Conservation (phyloP, 1,140 invertebrate genomes). For the Bombus sylvicola region DNA sequence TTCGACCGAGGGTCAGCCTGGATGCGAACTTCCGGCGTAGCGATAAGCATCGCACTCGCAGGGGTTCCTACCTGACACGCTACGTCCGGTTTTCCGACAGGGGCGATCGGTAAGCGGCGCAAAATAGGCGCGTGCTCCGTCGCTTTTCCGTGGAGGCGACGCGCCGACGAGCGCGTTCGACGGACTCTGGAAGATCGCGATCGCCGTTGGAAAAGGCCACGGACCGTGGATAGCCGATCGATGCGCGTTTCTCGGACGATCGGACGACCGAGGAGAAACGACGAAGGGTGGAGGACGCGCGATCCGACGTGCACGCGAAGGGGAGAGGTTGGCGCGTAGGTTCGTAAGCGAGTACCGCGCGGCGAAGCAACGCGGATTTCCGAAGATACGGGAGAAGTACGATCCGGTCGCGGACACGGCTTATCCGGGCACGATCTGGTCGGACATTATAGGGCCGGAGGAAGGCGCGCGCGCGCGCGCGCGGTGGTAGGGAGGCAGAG, state of each 20-base stretch:
- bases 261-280: too few relatives aligned
- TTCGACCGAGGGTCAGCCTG: neutral
- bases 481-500: constrained; percentile 15
- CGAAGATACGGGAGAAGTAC: constrained; percentile 63
- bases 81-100: constrained; percentile 38
- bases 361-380: constrained; percentile 49
- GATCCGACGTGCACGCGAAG: too few relatives aligned
- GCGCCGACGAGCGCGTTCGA: fast-evolving
- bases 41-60: constrained; percentile 52
- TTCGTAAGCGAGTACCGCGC: constrained; percentile 52
- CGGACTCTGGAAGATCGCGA: fast-evolving
- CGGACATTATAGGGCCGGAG: constrained; percentile 60
- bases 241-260: too few relatives aligned
- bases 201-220: too few relatives aligned
- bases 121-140: constrained; percentile 22
- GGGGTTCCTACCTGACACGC: constrained; percentile 54
- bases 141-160: neutral
- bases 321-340: constrained; percentile 18
- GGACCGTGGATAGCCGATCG: too few relatives aligned
- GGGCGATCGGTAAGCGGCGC: neutral
- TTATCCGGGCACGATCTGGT: constrained; percentile 65
- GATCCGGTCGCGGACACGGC: constrained; percentile 34
- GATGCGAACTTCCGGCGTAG: constrained; percentile 42
- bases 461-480: too few relatives aligned
- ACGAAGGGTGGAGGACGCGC: too few relatives aligned